Evolutionary conservation across 1,140 invertebrate species (phyloP).

Genomic region (Cotesia typhae): DNA sequence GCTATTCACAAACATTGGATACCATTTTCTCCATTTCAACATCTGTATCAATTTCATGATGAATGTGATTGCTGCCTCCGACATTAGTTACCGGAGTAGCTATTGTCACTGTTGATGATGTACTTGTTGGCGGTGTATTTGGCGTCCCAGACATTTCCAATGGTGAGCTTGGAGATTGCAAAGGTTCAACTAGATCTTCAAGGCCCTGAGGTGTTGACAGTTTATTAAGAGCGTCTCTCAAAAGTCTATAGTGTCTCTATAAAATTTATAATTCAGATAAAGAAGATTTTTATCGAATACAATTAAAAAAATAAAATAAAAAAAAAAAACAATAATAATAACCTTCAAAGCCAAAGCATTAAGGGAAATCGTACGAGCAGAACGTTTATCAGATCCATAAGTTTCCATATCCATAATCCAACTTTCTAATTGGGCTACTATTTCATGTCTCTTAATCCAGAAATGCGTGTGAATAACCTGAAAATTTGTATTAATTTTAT

Average conservation of each 20-base stretch:
- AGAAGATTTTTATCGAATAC: background rate
- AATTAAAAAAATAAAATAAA: too few relatives aligned
- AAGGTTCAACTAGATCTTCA: conserved; percentile 74
- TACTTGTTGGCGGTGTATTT: conserved; percentile 53
- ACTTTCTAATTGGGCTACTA: conserved; percentile 85
- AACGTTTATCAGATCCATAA: conserved; percentile 77
- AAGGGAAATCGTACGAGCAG: conserved; percentile 77
- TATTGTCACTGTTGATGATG: conserved; percentile 43
- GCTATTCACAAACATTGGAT: conserved; percentile 74
- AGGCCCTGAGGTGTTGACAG: conserved; percentile 78
- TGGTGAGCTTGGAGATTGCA: conserved; percentile 63
- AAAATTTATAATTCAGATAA: conserved; percentile 44
- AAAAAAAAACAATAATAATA: conserved; percentile 36
- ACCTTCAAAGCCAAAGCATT: conserved; percentile 82
- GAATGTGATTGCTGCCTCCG: conserved; percentile 58
- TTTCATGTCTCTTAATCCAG: conserved; percentile 92
- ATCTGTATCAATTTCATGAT: conserved; percentile 69
- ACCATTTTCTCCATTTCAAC: conserved; percentile 81
- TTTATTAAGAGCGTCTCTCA: conserved; percentile 82
- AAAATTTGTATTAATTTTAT: conserved; percentile 30
- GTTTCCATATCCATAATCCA: conserved; percentile 90
- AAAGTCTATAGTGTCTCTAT: conserved; percentile 80
- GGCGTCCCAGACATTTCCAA: conserved; percentile 54
- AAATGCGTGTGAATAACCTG: conserved; percentile 93
- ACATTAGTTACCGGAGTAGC: conserved; percentile 45